These are phyloP conservation scores for Orthosia gracilis DNA, from an alignment of 2,888 invertebrate genomes.

Conservation along the genomic window DNA sequence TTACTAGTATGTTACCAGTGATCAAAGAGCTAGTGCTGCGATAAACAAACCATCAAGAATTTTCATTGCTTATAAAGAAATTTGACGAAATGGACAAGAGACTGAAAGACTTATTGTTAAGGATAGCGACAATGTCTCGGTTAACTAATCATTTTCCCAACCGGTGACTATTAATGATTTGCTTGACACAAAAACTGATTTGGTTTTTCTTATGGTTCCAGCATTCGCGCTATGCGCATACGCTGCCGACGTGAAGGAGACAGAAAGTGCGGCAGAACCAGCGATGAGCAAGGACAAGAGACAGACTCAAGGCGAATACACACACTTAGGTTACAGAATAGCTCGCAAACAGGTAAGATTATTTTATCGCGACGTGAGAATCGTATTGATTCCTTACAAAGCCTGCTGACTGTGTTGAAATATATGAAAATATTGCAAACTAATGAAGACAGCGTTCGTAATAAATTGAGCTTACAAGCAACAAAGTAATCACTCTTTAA, in stretches of 20 bases:
- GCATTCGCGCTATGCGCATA: slow-evolving; percentile 81
- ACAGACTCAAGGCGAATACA: slow-evolving; percentile 80
- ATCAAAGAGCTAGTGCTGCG: no score
- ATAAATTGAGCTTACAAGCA: slow-evolving; percentile 24
- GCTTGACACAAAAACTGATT: slow-evolving; percentile 3
- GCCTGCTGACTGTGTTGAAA: background rate
- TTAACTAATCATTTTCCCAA: background rate
- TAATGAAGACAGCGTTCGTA: slow-evolving; percentile 4
- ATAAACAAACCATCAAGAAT: background rate
- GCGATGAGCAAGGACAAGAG: slow-evolving; percentile 82
- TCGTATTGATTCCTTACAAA: background rate
- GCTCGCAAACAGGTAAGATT: slow-evolving; percentile 83
- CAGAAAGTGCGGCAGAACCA: slow-evolving; percentile 66
- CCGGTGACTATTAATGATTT: background rate
- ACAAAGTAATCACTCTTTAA: slow-evolving; percentile 28
- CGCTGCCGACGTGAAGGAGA: slow-evolving; percentile 81
- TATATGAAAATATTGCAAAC: background rate
- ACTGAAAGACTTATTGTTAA: background rate
- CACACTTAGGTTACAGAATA: slow-evolving; percentile 79
- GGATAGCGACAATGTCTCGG: background rate
- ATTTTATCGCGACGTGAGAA: background rate
- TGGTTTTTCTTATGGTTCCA: slow-evolving; percentile 76
- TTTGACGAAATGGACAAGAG: background rate
- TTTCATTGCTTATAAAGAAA: background rate
- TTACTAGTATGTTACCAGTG: background rate